These are phyloP conservation scores for Chanos chanos DNA, from an alignment of 2,797 vertebrate species.

Conservation along the genomic window DNA sequence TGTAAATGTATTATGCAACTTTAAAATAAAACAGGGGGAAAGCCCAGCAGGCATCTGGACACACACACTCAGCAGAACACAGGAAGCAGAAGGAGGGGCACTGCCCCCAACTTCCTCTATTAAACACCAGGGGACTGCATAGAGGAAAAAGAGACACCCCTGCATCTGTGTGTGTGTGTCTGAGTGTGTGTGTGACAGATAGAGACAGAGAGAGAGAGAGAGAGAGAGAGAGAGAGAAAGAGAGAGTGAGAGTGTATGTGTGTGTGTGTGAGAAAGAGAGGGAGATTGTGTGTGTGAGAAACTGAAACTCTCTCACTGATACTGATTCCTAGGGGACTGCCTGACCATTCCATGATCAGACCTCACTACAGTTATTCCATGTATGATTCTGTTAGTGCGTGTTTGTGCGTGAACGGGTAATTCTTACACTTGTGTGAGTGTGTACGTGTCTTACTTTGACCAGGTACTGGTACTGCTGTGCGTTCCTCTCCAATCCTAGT, in stretches of 20 bases:
- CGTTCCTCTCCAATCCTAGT: constrained; percentile 90
- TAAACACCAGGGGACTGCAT: constrained; percentile 32
- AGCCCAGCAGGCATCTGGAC: background rate
- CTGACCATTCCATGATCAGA: too few relatives aligned
- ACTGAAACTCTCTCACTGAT: too few relatives aligned
- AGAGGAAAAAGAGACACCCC: constrained; percentile 19
- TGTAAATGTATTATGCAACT: too few relatives aligned
- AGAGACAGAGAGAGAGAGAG: too few relatives aligned
- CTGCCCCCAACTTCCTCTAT: constrained; percentile 30
- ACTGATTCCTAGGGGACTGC: too few relatives aligned
- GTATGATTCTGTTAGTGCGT: too few relatives aligned
- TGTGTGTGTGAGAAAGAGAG: too few relatives aligned
- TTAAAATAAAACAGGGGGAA: too few relatives aligned
- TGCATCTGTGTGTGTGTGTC: background rate
- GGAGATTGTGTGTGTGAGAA: too few relatives aligned
- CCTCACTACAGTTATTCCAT: too few relatives aligned
- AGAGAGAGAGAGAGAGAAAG: background rate
- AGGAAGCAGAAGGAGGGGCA: constrained; percentile 34
- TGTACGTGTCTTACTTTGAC: constrained; percentile 77
- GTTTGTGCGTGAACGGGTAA: too few relatives aligned
- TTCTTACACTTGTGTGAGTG: background rate
- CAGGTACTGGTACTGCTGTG: constrained; percentile 93
- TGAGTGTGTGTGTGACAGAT: background rate
- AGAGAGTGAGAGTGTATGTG: too few relatives aligned
- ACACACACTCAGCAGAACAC: constrained; percentile 16